These are phyloP conservation scores for Tarsius wallacei DNA, from an alignment of 2,797 vertebrate genomes.

Conservation along the genomic window DNA sequence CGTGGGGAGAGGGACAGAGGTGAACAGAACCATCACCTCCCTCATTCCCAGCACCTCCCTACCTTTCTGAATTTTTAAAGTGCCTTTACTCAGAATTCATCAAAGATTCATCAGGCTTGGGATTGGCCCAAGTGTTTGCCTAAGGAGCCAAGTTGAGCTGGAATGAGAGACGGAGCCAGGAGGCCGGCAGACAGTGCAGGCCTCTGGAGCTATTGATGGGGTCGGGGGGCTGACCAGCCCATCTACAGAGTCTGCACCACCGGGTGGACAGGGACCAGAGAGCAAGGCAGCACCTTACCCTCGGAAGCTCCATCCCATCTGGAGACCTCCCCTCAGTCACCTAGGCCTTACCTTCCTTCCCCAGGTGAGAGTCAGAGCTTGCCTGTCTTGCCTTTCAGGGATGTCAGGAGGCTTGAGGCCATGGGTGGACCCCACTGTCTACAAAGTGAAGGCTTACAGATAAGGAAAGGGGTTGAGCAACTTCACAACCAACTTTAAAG, in stretches of 20 bases:
- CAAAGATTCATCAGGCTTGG: conserved; percentile 82
- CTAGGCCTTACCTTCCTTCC: neutral
- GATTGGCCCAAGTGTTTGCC: conserved; percentile 64
- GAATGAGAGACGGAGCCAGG: neutral
- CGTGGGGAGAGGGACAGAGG: neutral
- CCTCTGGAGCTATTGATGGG: neutral
- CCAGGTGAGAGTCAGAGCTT: neutral
- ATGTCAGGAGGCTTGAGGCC: no score
- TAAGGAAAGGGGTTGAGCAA: accelerated
- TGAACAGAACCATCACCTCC: neutral
- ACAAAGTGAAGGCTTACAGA: neutral
- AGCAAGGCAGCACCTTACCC: neutral
- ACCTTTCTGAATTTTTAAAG: conserved; percentile 79
- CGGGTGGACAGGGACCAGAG: accelerated
- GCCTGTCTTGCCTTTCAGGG: neutral
- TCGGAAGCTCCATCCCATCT: accelerated
- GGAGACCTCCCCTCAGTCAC: no score
- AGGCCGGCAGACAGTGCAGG: accelerated
- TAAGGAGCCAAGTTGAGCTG: neutral
- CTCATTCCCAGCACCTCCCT: neutral
- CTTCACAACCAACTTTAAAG: neutral
- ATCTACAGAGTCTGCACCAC: accelerated
- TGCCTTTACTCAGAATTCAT: conserved; percentile 79
- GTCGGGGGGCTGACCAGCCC: no score
- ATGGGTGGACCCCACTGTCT: accelerated